phyloP scores from a whole-genome alignment of 2,888 invertebrate species.

The Morinoia aosen region DNA sequence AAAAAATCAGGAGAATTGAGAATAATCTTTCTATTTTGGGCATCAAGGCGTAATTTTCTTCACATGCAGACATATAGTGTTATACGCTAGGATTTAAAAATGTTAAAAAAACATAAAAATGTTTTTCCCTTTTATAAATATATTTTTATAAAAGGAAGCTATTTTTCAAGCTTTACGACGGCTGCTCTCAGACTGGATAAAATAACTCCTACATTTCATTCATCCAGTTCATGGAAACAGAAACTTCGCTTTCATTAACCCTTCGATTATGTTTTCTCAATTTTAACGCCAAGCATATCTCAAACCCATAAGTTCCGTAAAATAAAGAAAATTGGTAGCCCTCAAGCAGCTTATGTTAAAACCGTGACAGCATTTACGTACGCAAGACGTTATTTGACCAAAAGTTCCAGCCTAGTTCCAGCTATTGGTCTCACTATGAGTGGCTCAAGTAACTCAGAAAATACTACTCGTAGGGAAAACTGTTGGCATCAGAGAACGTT shows the following conservation, averaged over 20 bases:
- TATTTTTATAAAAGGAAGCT: no score
- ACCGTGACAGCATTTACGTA: no score
- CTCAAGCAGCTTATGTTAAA: no score
- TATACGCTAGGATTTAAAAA: no score
- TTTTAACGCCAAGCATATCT: not conserved
- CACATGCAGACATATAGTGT: no score
- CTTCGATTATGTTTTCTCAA: not conserved
- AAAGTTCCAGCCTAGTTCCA: not conserved
- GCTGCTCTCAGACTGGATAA: not conserved
- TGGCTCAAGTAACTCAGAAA: not conserved
- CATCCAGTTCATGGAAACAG: not conserved
- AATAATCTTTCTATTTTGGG: no score
- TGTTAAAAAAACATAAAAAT: no score
- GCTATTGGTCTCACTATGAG: not conserved
- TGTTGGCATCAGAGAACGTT: not conserved
- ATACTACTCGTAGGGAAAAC: not conserved
- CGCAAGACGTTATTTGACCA: no score
- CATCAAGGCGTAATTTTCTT: no score
- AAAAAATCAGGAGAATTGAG: no score
- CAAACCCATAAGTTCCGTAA: not conserved
- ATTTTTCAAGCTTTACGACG: no score
- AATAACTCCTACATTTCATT: not conserved
- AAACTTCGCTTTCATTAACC: not conserved
- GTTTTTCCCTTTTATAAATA: no score
- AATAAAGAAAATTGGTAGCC: not conserved